phyloP scores from a whole-genome alignment of 2,888 invertebrate genomes.

The Zygaena filipendulae region DNA sequence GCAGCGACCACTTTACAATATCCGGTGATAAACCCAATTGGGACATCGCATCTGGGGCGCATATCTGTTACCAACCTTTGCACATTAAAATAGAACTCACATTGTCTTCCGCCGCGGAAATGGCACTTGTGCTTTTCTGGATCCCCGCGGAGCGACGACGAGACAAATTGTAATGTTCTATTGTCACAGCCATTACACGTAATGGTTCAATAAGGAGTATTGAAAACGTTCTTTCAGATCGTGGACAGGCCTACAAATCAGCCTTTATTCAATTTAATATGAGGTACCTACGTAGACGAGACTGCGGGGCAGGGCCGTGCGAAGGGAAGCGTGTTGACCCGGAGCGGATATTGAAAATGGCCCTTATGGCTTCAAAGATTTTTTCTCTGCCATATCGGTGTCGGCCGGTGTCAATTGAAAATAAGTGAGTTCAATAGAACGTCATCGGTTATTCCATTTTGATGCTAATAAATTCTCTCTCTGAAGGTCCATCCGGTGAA shows the following conservation, averaged over 20 bases:
- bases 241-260: conserved; percentile 40
- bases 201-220: conserved; percentile 60
- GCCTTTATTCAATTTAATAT: conserved; percentile 50
- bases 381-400: conserved; percentile 46
- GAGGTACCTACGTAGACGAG: conserved; percentile 20
- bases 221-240: conserved; percentile 52
- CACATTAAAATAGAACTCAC: conserved; percentile 29
- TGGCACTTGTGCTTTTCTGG: conserved; percentile 22
- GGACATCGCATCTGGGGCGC: conserved; percentile 26
- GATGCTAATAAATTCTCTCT: conserved; percentile 38
- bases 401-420: conserved; percentile 27
- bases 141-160: conserved; percentile 24
- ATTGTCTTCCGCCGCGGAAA: conserved; percentile 23
- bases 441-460: conserved; percentile 26
- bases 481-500: conserved; percentile 25
- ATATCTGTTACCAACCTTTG: conserved; percentile 36
- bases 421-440: conserved; percentile 25
- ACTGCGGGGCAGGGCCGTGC: conserved; percentile 36
- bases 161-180: conserved; percentile 62
- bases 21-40: conserved; percentile 63
- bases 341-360: conserved; percentile 57
- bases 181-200: conserved; percentile 58
- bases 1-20: conserved; percentile 61
- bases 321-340: conserved; percentile 51
- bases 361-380: conserved; percentile 50